These are phyloP conservation scores for Merops nubicus DNA, from an alignment of 2,113 vertebrate species.

Conservation along the genomic window DNA sequence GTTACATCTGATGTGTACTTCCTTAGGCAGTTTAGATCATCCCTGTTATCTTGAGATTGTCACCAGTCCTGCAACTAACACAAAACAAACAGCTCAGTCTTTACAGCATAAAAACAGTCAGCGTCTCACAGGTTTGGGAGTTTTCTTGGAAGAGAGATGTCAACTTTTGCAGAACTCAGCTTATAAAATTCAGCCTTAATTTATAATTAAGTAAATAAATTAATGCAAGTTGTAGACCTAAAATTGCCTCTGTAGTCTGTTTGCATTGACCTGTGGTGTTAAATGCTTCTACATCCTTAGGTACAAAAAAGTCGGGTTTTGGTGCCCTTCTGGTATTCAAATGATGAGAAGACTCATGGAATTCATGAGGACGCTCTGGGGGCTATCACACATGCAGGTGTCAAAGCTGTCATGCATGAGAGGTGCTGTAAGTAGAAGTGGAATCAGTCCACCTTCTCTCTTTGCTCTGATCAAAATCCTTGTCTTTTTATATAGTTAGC, in stretches of 20 bases:
- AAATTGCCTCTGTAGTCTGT: neutral
- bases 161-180: neutral
- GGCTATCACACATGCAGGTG: fast-evolving
- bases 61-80: neutral
- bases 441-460: neutral
- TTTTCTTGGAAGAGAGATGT: neutral
- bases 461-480: neutral
- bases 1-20: neutral
- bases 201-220: neutral
- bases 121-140: neutral
- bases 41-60: neutral
- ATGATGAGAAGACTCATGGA: neutral
- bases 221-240: neutral
- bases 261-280: neutral
- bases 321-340: neutral
- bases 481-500: neutral
- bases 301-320: neutral
- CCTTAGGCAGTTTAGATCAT: neutral
- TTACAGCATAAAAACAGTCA: neutral
- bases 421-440: neutral
- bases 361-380: neutral
- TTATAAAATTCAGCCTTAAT: no score
- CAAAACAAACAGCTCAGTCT: neutral
- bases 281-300: neutral
- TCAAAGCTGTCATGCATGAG: neutral